Base-by-base conservation (phyloP, 2,113 vertebrate species). In the Passer montanus region DNA sequence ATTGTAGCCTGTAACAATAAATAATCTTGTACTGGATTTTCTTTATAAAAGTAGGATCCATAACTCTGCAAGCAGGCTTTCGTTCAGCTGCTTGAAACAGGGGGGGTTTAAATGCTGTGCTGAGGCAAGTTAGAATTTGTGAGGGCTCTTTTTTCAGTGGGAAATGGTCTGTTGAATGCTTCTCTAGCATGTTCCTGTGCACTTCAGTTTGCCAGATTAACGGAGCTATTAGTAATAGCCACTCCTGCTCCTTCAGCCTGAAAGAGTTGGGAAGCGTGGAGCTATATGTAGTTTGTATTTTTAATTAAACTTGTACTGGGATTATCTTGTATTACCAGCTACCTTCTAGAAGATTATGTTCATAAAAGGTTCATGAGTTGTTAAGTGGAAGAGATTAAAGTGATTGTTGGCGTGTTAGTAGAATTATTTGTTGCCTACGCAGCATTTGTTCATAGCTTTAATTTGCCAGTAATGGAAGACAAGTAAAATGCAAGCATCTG, bases 261-360 rank as follows among this genome's bases (percentile, higher is more conserved):
- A 74, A 87, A 43, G 92, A 69, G 81, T 69, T 90, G 88, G 96
- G 77, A 87, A 95, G 94, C 80, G 33, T 35, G 67, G 81, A 94
- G 81, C 87, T 95, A 78, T 82, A 87, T 53, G 72, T 89, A 94
- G 93, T 91, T 90, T 91, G 91, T 90, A 66, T 90, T 94, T 95
- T 96, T 97, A 97, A 97, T 97, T 97, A 97, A 97, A 92, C 59
- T 93, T 97, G 88, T 94, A n/a, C 90, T 78, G 91, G 93, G 94
- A 95, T 97, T 97, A 97, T 96, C 87, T 89, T 91, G 87, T 91
- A 90, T 95, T 97, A 92, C 95, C 70, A 90, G 92, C 93, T 94
- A 80, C 87, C 82, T 95, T 90, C 84, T 80, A 90, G 86, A 91
- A 91, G 95, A 96, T 96, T 96, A 94, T 77, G 86, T 81, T 93